Evolutionary conservation across 2,888 invertebrate genomes (phyloP), one percentile per base, ranked within the genome.

Genomic region (Melipona bicolor): DNA sequence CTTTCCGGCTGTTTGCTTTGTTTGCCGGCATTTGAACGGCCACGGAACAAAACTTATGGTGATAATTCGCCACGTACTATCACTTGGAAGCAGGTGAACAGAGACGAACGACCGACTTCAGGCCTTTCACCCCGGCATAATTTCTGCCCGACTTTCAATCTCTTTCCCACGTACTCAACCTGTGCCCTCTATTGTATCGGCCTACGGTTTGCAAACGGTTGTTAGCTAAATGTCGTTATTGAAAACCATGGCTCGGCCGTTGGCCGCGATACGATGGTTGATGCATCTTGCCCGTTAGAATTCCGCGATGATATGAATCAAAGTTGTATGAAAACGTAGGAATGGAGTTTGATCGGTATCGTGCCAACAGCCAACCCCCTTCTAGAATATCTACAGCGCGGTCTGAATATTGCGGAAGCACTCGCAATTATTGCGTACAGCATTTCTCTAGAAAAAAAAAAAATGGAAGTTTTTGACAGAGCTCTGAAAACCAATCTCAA

Each of bases 41-140:
- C 17, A 32, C 76, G 77, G 70, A 77, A 80, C 77, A 77, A 71
- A 76, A 78, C 78, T 73, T 69, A n/a, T 43, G 68, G 76, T 79
- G 84, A 86, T 86, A 89, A 86, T 89, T 87, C 79, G 79, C 83
- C 36, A 72, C 67, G 68, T 86, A 83, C 79, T 81, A 84, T 89
- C 85, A 81, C 85, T 81, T 80, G 83, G 85, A 88, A 85, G 75
- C 90, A 86, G 87, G 88, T 90, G 90, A 87, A 91, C 89, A 89
- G 88, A 85, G 83, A 87, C 86, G 87, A 86, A 86, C 80, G 85
- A 83, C 88, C 87, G 90, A 86, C 88, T 89, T 85, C 77, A 88
- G 87, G 92, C 90, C 92, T 92, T 92, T 92, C 92, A 92, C 91
- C 91, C 91, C 88, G 85, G 80, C 78, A 88, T 85, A 85, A 84